phyloP scores from a whole-genome alignment of 2,113 vertebrate species.

The Phaethornis superciliosus region DNA sequence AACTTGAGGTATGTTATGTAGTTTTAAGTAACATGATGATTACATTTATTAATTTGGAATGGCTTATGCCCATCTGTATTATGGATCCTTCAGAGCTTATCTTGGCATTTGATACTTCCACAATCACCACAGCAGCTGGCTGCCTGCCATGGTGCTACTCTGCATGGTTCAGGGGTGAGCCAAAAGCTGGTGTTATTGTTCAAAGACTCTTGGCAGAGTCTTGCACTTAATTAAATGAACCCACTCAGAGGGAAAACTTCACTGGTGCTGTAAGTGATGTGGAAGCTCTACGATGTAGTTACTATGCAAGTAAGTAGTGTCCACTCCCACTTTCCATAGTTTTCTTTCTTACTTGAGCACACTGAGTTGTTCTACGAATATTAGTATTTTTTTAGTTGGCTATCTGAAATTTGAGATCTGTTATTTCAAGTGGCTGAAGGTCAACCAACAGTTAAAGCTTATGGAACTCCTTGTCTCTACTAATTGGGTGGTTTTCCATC shows the following conservation, averaged over 20 bases:
- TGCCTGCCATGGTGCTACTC: not conserved
- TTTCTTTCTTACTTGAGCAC: not conserved
- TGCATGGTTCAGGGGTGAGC: not conserved
- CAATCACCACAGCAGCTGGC: not conserved
- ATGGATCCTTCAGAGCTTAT: not conserved
- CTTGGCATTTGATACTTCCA: not conserved
- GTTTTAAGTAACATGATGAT: not conserved
- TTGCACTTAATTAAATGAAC: constrained; percentile 18
- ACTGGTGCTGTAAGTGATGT: not conserved
- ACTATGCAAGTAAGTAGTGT: not conserved
- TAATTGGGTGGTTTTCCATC: not conserved
- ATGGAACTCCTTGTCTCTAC: not conserved
- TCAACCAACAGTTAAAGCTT: not conserved
- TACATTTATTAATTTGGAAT: constrained; percentile 2
- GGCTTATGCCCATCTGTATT: not conserved
- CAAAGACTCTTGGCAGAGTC: not conserved
- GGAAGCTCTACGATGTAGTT: not conserved
- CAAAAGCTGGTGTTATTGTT: not conserved
- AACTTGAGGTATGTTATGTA: not conserved
- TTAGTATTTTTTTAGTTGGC: not conserved
- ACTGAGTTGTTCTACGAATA: not conserved
- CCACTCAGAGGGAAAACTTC: not conserved
- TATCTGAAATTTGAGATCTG: not conserved
- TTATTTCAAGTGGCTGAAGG: not conserved
- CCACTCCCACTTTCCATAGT: not conserved